Evolutionary conservation across 2,888 invertebrate species (phyloP), one percentile per base, ranked within the genome.

Genomic region (Coelogynopora nodosa): DNA sequence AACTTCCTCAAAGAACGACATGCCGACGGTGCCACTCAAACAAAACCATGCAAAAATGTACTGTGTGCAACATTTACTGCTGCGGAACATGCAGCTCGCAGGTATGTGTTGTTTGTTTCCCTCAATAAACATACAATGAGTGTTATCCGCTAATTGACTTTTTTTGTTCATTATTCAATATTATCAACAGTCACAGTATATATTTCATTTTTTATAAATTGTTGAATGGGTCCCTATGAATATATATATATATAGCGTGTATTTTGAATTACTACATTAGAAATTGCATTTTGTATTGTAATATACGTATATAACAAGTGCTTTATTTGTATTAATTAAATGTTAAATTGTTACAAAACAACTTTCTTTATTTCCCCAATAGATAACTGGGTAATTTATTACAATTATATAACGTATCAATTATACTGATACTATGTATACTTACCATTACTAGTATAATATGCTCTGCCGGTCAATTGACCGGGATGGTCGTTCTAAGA

Each of bases 41-140:
- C 82, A 82, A 82, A 82, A 82, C 27, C 30, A 82, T 27, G 31
- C 27, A 82, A 82, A 82, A 82, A 82, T 82, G 82, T 31, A 31
- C 27, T 82, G 82, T 82, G 74, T 13, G 82, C 82, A 82, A 82
- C 29, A 5, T 82, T 31, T 82, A 82, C 82, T 82, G 82, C 26
- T 82, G 82, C 30, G 82, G 82, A 31, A 82, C 82, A 82, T 27
- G 82, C 31, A 82, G 82, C 82, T 29, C 29, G 10, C 82, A 82
- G 10, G 82, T 82, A 13, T 82, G 82, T 5, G 49, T 49, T 49
- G 49, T 49, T 49, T 49, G 5, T 18, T 18, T 49, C 49, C 49
- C 49, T 49, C 49, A 49, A 49, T 49, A 49, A 49, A 49, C 49
- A 49, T 49, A 49, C 49, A 10, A 49, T 49, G 49, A 10, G 49